Evolutionary conservation across 2,888 invertebrate species (phyloP).

Genomic region (Thereva nobilitata): DNA sequence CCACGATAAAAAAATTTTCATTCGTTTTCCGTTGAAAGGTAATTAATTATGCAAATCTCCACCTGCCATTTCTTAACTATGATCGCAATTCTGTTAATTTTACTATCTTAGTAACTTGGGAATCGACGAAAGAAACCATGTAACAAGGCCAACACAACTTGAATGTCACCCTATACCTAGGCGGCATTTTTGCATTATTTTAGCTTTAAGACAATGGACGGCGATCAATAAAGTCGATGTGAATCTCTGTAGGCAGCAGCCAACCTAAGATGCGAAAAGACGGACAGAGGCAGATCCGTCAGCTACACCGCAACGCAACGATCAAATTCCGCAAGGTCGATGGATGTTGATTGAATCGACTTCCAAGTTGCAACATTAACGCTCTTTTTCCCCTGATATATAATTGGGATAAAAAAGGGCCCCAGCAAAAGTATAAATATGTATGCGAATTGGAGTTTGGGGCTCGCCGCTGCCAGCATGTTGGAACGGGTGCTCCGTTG

Average conservation of each 20-base stretch:
- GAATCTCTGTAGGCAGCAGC: slow-evolving; percentile 2
- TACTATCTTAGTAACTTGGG: too few relatives aligned
- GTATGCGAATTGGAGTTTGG: slow-evolving; percentile 38
- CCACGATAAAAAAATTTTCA: too few relatives aligned
- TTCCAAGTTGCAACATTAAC: slow-evolving; percentile 38
- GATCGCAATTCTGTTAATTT: too few relatives aligned
- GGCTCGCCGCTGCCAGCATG: too few relatives aligned
- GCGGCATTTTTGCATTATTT: slow-evolving; percentile 48
- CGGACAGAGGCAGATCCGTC: background rate
- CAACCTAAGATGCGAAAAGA: background rate
- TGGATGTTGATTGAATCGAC: slow-evolving; percentile 42
- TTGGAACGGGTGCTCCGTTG: background rate
- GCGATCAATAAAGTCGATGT: slow-evolving; percentile 33
- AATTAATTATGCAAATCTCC: too few relatives aligned
- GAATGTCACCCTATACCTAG: slow-evolving; percentile 41
- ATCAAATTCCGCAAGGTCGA: slow-evolving; percentile 48
- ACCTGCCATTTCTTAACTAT: too few relatives aligned
- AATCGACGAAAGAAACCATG: background rate
- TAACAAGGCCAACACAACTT: slow-evolving; percentile 18
- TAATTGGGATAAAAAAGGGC: slow-evolving; percentile 47
- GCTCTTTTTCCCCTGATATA: slow-evolving; percentile 44
- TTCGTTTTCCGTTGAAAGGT: too few relatives aligned
- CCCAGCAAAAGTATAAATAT: slow-evolving; percentile 45
- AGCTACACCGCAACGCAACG: slow-evolving; percentile 38
- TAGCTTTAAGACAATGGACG: slow-evolving; percentile 42